Conservation (phyloP, 2,888 invertebrate genomes). For the Theodoxus fluviatilis region DNA sequence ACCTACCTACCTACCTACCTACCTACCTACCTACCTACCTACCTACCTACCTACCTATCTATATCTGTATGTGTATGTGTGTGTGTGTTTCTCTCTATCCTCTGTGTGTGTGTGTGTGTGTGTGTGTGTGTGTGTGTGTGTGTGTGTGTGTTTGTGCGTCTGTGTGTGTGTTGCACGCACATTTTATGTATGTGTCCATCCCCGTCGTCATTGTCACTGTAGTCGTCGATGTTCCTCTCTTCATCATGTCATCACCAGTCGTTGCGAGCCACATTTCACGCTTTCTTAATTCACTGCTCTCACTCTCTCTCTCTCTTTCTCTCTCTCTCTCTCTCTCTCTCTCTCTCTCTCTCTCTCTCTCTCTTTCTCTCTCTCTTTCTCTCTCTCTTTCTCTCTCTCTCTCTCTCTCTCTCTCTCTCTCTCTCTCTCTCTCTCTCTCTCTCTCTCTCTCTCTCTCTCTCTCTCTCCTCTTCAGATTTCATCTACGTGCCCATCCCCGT, state of each 20-base stretch:
- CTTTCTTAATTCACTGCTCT: background rate
- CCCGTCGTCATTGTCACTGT: background rate
- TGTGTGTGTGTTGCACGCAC: constrained; percentile 8
- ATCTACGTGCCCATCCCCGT: too few species aligned
- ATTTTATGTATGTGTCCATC: background rate
- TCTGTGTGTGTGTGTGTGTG: too few species aligned
- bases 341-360: background rate
- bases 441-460: background rate
- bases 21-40: too few species aligned
- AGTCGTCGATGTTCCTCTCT: background rate
- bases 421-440: too few species aligned
- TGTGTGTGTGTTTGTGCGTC: too few species aligned
- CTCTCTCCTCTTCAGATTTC: background rate
- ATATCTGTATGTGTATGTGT: too few species aligned
- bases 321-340: constrained; percentile 18
- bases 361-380: background rate
- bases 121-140: too few species aligned
- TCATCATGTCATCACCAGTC: background rate
- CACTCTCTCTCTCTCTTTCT: background rate
- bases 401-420: background rate
- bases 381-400: background rate
- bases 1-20: too few species aligned
- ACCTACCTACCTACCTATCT: too few species aligned
- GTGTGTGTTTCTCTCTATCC: too few species aligned
- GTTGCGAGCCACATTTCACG: background rate